A percentile compares a stretch with the other conserved stretches of the same genome.
These are phyloP conservation scores for Scophthalmus maximus DNA, from an alignment of 2,113 vertebrate genomes.

Conservation along the genomic window DNA sequence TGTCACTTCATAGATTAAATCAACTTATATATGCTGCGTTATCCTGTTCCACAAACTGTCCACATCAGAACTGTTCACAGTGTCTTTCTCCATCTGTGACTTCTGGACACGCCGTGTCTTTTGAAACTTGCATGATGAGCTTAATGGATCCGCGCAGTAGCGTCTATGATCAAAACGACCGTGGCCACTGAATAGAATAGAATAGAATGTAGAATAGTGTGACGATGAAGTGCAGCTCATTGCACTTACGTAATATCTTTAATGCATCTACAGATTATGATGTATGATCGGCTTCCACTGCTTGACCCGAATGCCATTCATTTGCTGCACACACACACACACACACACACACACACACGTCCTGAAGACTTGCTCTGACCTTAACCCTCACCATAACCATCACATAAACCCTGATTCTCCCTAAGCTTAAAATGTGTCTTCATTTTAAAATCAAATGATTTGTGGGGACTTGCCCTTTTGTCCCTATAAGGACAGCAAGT, in stretches of 20 bases:
- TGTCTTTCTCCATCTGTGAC: neutral
- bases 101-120: neutral
- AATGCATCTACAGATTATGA: slow-evolving; percentile 9
- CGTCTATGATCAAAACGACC: slow-evolving; percentile 20
- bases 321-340: neutral
- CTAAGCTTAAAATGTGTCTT: no score
- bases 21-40: neutral
- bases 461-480: no score
- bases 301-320: no score
- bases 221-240: neutral
- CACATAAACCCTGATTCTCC: no score
- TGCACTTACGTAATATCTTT: neutral
- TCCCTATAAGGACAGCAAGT: no score
- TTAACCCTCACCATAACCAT: no score
- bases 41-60: neutral
- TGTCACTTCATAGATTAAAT: neutral
- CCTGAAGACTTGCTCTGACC: neutral
- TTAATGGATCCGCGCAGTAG: neutral
- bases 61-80: neutral
- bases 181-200: no score
- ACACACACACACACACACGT: neutral
- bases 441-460: no score
- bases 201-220: no score
- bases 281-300: slow-evolving; percentile 21
- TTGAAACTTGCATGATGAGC: neutral